Percentiles rank a stretch among this genome's conserved stretches.
These are phyloP conservation scores for Hydriomena furcata DNA, from an alignment of 2,888 invertebrate genomes.

Conservation along the genomic window DNA sequence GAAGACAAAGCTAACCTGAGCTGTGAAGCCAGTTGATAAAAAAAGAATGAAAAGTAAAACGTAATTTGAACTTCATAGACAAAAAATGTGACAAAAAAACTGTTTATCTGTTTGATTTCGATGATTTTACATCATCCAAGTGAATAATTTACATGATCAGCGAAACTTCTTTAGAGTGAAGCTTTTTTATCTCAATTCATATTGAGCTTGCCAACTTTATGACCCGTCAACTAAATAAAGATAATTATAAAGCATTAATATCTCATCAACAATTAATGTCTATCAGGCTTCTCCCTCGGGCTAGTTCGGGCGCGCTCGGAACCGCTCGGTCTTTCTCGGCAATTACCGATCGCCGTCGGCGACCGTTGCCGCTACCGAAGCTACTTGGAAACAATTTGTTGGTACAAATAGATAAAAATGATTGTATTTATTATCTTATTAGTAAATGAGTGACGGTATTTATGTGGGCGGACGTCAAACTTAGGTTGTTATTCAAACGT, in stretches of 20 bases:
- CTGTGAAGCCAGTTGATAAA: too few relatives aligned
- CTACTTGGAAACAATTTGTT: constrained; percentile 52
- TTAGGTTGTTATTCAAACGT: not conserved
- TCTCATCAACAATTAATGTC: constrained; percentile 68
- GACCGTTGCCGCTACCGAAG: constrained; percentile 49
- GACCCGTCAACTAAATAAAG: constrained; percentile 17
- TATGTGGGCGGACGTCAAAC: constrained; percentile 26
- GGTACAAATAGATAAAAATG: constrained; percentile 60
- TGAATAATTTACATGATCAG: too few relatives aligned
- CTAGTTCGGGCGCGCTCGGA: constrained; percentile 50
- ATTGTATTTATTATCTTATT: constrained; percentile 52
- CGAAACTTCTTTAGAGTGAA: too few relatives aligned
- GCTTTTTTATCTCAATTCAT: too few relatives aligned
- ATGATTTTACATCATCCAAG: too few relatives aligned
- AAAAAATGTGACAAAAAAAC: too few relatives aligned
- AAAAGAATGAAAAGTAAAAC: too few relatives aligned
- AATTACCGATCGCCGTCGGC: constrained; percentile 36
- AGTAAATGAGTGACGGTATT: constrained; percentile 43
- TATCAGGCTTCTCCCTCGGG: constrained; percentile 55
- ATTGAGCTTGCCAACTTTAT: constrained; percentile 2
- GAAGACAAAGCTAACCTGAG: too few relatives aligned
- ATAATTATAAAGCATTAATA: constrained; percentile 57
- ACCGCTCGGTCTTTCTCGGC: constrained; percentile 42
- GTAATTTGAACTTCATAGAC: too few relatives aligned
- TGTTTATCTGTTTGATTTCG: too few relatives aligned